Conservation (phyloP, 1,140 invertebrate species). For the Drosophila guanche region DNA sequence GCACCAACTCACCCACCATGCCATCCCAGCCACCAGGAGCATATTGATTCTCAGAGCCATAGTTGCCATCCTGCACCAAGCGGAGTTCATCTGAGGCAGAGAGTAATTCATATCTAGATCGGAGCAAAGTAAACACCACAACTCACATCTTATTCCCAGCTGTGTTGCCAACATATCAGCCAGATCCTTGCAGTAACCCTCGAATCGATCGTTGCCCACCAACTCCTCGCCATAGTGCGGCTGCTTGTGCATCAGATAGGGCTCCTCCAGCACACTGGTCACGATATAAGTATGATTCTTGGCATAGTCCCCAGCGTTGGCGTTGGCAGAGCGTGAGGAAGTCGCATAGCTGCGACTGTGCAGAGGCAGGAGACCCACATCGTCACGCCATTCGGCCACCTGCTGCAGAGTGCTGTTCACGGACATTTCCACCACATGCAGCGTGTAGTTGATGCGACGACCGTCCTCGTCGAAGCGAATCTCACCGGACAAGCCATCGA, state of each 20-base stretch:
- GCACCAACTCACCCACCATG: conserved; percentile 97
- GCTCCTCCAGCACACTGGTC: conserved; percentile 93
- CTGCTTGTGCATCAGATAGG: conserved; percentile 91
- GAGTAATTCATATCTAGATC: too few species aligned
- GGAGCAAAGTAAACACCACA: background rate
- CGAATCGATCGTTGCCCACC: conserved; percentile 92
- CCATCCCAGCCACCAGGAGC: conserved; percentile 94
- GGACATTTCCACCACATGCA: conserved; percentile 97
- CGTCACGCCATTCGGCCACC: conserved; percentile 96
- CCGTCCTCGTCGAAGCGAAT: conserved; percentile 95
- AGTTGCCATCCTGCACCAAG: conserved; percentile 92
- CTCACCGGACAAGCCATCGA: conserved; percentile 95
- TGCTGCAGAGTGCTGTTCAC: conserved; percentile 93
- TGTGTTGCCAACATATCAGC: conserved; percentile 91
- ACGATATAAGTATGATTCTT: conserved; percentile 95
- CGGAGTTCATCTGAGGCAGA: conserved; percentile 88
- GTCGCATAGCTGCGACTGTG: conserved; percentile 87
- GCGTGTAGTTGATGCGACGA: conserved; percentile 93
- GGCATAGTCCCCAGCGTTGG: conserved; percentile 88
- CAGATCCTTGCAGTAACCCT: conserved; percentile 97
- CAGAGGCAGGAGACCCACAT: conserved; percentile 89
- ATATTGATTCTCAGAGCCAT: conserved; percentile 91
- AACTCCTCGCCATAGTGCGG: conserved; percentile 86
- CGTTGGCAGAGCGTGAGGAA: conserved; percentile 85
- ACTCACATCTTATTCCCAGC: conserved; percentile 94